phyloP scores from a whole-genome alignment of 2,888 invertebrate species.

The Epirrhoe alternata region DNA sequence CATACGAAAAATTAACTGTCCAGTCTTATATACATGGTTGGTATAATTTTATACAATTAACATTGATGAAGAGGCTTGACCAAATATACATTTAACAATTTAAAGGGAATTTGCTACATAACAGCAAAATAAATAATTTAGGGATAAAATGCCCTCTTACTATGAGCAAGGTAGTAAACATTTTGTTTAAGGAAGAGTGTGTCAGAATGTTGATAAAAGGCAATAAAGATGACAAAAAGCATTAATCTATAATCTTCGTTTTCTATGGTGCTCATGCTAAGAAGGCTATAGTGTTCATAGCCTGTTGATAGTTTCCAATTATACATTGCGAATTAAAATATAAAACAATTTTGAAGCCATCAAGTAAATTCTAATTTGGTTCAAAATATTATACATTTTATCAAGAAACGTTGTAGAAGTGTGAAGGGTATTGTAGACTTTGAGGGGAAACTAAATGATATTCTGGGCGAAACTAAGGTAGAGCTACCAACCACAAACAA shows the following conservation, averaged over 20 bases:
- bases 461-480: no score
- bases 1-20: constrained; percentile 45
- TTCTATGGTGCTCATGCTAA: not conserved
- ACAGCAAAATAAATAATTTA: not conserved
- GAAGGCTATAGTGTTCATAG: constrained; percentile 2
- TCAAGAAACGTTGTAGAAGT: no score
- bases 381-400: no score
- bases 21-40: constrained; percentile 53
- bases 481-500: no score
- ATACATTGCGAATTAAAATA: no score
- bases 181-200: not conserved
- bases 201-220: not conserved
- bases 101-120: not conserved
- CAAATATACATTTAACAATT: constrained; percentile 34
- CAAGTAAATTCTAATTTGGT: no score
- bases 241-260: not conserved
- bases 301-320: constrained; percentile 10
- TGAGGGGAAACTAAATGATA: no score
- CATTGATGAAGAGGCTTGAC: constrained; percentile 47
- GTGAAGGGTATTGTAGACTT: no score
- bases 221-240: not conserved
- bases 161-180: not conserved
- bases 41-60: constrained; percentile 37
- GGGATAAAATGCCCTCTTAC: not conserved
- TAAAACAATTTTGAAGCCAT: no score